Percentiles rank a stretch among this genome's conserved stretches.
These are phyloP conservation scores for Pteronotus mesoamericanus DNA, from an alignment of 2,797 vertebrate species.

Conservation along the genomic window DNA sequence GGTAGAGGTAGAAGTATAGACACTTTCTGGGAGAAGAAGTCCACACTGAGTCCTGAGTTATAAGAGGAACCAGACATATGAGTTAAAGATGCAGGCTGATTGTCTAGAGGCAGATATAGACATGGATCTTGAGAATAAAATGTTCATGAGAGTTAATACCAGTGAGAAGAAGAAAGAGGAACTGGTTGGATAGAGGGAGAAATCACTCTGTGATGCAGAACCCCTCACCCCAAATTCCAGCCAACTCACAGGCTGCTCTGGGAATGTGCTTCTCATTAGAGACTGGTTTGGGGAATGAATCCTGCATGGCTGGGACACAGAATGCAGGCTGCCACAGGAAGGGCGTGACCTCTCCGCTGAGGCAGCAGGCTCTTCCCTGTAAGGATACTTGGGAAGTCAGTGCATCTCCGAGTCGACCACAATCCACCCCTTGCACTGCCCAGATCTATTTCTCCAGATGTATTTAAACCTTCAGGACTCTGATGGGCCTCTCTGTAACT, in stretches of 20 bases:
- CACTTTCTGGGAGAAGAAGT: neutral
- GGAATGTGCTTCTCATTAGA: neutral
- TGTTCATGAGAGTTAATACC: neutral
- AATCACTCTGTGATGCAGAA: neutral
- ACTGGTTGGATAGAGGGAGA: neutral
- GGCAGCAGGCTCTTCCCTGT: neutral
- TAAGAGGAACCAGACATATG: no score
- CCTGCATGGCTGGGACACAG: no score
- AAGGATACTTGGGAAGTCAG: neutral
- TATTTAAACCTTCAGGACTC: neutral
- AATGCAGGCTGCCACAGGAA: neutral
- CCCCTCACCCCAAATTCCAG: no score
- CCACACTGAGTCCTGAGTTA: no score
- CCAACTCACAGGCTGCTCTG: neutral
- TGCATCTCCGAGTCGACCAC: no score
- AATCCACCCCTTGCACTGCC: neutral
- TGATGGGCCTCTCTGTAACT: neutral
- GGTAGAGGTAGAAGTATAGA: neutral
- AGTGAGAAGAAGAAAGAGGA: neutral
- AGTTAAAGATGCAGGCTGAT: neutral
- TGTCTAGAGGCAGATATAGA: neutral
- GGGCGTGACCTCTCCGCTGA: neutral
- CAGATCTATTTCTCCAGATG: neutral
- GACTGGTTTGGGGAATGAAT: neutral
- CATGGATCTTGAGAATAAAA: neutral